Evolutionary conservation across 1,140 invertebrate genomes (phyloP), one percentile per base, ranked within the genome.

Genomic region (Caerostris extrusa): DNA sequence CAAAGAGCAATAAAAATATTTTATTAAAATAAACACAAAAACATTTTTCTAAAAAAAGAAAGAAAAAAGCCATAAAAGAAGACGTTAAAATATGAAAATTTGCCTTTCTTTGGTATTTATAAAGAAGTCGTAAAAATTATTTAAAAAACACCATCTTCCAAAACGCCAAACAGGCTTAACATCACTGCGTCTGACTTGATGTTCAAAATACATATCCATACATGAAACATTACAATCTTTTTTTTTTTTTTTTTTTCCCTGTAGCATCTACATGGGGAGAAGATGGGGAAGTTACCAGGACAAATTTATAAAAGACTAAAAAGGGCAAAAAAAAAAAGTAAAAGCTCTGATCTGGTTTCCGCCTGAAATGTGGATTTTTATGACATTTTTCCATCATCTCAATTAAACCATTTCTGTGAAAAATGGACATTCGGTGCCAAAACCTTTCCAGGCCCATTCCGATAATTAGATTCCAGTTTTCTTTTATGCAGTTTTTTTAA

Each of bases 401-500:
- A 83, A 83, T 83, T 88, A 57, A 88, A 88, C 10, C 57, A 34
- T 34, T 88, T 88, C 55, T 60, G 86, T 88, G 86, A 88, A 88
- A 61, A 88, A 61, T 88, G 61, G 58, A 55, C 86, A 64, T 88
- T 67, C 86, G 10, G 58, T 85, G 50, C 34, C 58, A 34, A 61
- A 88, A 53, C 10, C 60, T 64, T 61, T 64, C 60, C 14, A 19
- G 64, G 60, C 50, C 86, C 86, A 88, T 88, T 88, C 56, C 86
- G 50, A 88, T 88, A 88, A 88, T 88, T 88, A 88, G 61, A 64
- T 64, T 85, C 57, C 14, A 19, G 3, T 67, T 64, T 88, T 88
- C 56, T 64, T 57, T 88, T 64, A 14, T 57, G 10, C 61, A 12
- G 64, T 88, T 14, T 34, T 64, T 64, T 87, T n/a, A 8, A 53